Evolutionary conservation across 2,888 invertebrate genomes (phyloP).

Genomic region (Chrysolina haemoptera): DNA sequence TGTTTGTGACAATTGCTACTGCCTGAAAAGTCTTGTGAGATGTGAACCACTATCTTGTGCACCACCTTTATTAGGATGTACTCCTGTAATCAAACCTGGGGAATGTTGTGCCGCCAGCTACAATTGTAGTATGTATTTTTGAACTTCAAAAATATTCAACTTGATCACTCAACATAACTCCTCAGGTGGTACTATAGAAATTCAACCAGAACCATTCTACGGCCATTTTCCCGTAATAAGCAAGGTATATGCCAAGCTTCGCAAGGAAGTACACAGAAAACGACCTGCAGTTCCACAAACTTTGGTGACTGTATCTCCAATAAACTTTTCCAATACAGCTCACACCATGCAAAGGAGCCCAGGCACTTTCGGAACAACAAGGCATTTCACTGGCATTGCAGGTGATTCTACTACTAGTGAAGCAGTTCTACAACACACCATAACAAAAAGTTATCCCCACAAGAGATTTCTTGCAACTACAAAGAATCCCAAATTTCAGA

Average conservation of each 20-base stretch:
- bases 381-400: constrained; percentile 53
- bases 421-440: constrained; percentile 51
- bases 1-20: constrained; percentile 86
- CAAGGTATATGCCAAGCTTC: constrained; percentile 72
- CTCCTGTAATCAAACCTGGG: constrained; percentile 81
- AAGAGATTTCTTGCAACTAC: constrained; percentile 51
- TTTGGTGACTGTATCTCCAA: constrained; percentile 46
- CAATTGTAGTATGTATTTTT: constrained; percentile 78
- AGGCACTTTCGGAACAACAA: constrained; percentile 61
- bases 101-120: constrained; percentile 91
- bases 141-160: neutral
- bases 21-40: constrained; percentile 80
- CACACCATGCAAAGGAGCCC: constrained; percentile 55
- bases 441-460: constrained; percentile 15
- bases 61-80: constrained; percentile 82
- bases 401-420: constrained; percentile 57
- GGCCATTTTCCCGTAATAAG: constrained; percentile 72
- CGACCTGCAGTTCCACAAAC: constrained; percentile 35
- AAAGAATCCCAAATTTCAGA: constrained; percentile 53
- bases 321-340: constrained; percentile 46
- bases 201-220: constrained; percentile 71
- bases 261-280: constrained; percentile 67
- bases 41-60: constrained; percentile 86
- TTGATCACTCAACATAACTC: constrained; percentile 38
- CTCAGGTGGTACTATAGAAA: constrained; percentile 72